Evolutionary conservation across 2,797 vertebrate genomes (phyloP).

Genomic region (Hydrophis major): DNA sequence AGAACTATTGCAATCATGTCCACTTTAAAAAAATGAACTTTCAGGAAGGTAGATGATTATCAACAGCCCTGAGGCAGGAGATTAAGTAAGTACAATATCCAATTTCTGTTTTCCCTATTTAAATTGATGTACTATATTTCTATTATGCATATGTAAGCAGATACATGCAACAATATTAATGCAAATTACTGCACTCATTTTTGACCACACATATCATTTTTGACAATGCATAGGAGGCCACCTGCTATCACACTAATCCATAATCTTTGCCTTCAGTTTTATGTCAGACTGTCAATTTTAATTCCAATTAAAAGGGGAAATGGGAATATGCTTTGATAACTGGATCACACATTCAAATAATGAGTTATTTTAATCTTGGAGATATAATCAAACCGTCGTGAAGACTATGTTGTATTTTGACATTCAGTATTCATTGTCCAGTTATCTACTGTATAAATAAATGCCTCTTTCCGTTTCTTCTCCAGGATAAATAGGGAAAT

Average conservation of each 20-base stretch:
- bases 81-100: neutral
- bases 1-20: neutral
- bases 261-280: neutral
- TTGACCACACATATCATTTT: neutral
- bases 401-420: neutral
- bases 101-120: neutral
- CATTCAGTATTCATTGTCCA: neutral
- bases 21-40: neutral
- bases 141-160: neutral
- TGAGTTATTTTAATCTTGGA: neutral
- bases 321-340: neutral
- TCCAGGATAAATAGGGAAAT: neutral
- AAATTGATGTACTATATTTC: neutral
- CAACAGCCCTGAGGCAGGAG: neutral
- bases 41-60: neutral
- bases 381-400: neutral
- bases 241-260: neutral
- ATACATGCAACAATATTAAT: neutral
- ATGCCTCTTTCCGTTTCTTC: neutral
- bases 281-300: neutral
- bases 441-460: neutral
- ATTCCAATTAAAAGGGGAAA: neutral
- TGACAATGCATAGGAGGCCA: neutral
- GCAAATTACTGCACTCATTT: neutral
- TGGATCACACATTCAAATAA: neutral